These are phyloP conservation scores for Isoperla grammatica DNA, from an alignment of 2,888 invertebrate species.

Conservation along the genomic window DNA sequence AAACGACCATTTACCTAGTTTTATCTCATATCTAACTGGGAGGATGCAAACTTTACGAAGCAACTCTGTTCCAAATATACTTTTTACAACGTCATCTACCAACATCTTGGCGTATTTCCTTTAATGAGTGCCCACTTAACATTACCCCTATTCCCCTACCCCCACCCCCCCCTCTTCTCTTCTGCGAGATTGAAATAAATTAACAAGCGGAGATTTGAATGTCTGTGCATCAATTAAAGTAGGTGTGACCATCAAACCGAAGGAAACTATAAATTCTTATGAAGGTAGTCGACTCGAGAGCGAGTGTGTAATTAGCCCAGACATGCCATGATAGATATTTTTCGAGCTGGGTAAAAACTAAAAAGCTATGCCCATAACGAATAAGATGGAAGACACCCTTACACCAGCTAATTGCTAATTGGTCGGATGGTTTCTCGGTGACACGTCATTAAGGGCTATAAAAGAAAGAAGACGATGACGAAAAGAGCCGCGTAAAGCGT, in stretches of 20 bases:
- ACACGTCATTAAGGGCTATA: constrained; percentile 24
- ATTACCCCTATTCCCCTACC: too few relatives aligned
- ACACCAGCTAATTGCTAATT: constrained; percentile 25
- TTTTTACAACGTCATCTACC: too few relatives aligned
- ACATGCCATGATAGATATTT: constrained; percentile 5
- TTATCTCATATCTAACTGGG: too few relatives aligned
- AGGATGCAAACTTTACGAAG: too few relatives aligned
- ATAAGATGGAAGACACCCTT: constrained; percentile 4
- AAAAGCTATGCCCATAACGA: background rate
- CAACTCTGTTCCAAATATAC: too few relatives aligned
- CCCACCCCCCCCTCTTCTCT: too few relatives aligned
- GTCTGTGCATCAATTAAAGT: constrained; percentile 13
- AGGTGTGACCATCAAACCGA: constrained; percentile 15
- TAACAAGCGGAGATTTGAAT: too few relatives aligned
- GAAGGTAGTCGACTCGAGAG: background rate
- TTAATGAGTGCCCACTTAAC: too few relatives aligned
- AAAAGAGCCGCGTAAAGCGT: constrained; percentile 11
- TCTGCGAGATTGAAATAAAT: too few relatives aligned
- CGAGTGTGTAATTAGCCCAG: constrained; percentile 8
- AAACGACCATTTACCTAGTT: too few relatives aligned
- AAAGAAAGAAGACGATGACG: constrained; percentile 18
- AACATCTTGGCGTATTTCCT: too few relatives aligned
- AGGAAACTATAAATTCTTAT: background rate
- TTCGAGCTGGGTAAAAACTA: background rate
- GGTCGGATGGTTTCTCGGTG: constrained; percentile 15